Evolutionary conservation across 2,797 vertebrate genomes (phyloP).

Genomic region (Octomys mimax): DNA sequence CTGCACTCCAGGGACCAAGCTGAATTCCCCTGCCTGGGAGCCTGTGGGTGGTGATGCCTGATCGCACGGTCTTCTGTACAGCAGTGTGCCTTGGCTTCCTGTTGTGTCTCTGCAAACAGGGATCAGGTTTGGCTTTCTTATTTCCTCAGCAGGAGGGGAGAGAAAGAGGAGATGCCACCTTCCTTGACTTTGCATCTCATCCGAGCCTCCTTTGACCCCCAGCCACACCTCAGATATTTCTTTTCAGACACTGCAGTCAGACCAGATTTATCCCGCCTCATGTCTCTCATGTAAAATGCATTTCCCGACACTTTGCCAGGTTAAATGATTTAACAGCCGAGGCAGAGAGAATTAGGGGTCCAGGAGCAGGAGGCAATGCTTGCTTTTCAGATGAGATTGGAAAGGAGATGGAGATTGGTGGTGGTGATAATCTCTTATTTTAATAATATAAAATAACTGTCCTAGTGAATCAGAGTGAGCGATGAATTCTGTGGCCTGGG

Average conservation of each 20-base stretch:
- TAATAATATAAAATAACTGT: slow-evolving; percentile 87
- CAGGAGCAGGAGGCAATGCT: slow-evolving; percentile 77
- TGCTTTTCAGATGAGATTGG: slow-evolving; percentile 85
- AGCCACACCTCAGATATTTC: slow-evolving; percentile 67
- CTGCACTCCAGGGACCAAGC: neutral
- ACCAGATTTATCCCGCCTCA: slow-evolving; percentile 73
- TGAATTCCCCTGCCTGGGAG: neutral
- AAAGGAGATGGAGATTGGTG: slow-evolving; percentile 82
- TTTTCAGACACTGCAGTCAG: slow-evolving; percentile 75
- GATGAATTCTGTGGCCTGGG: slow-evolving; percentile 81
- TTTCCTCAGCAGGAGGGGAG: neutral
- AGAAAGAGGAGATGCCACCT: neutral
- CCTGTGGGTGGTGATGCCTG: neutral
- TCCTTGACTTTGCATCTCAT: slow-evolving; percentile 14
- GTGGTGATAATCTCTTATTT: slow-evolving; percentile 85
- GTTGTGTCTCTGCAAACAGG: neutral
- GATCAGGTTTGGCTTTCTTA: neutral
- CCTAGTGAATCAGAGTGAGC: slow-evolving; percentile 84
- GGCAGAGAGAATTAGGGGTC: slow-evolving; percentile 85
- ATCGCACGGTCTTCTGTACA: neutral
- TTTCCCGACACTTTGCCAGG: slow-evolving; percentile 82
- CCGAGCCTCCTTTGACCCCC: slow-evolving; percentile 66
- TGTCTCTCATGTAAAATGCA: slow-evolving; percentile 85
- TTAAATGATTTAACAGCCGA: slow-evolving; percentile 86
- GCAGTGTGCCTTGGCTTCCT: neutral